phyloP scores from a whole-genome alignment of 2,113 vertebrate genomes.

The Pterophyllum scalare region DNA sequence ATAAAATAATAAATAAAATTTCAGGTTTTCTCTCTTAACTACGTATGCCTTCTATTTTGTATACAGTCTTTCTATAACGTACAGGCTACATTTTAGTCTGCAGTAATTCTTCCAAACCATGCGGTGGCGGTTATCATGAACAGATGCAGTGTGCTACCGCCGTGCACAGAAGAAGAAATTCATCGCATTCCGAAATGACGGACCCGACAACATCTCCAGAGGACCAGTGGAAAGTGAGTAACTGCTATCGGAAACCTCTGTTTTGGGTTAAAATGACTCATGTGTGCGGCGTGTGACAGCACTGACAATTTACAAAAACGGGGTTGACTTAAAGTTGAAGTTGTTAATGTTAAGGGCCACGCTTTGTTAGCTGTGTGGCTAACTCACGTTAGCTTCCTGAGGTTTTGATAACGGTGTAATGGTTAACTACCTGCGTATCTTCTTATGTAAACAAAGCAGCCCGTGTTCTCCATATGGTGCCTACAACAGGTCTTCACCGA shows the following conservation, averaged over 20 bases:
- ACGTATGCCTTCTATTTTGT: background rate
- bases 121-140: background rate
- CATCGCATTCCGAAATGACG: conserved; percentile 75
- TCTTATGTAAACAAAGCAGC: conserved; percentile 53
- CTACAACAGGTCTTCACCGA: background rate
- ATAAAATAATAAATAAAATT: background rate
- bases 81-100: background rate
- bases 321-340: background rate
- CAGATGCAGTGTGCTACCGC: background rate
- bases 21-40: background rate
- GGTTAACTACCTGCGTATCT: background rate
- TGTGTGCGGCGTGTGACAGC: background rate
- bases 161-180: background rate
- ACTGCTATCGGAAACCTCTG: background rate
- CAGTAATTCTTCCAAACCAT: background rate
- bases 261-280: background rate
- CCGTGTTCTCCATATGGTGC: fast-evolving
- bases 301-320: background rate
- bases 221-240: conserved; percentile 80
- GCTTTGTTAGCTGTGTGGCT: conserved; percentile 64
- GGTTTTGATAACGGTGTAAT: conserved; percentile 7
- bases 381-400: conserved; percentile 45
- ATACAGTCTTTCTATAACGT: background rate
- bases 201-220: conserved; percentile 78
- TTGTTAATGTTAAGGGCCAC: background rate